Evolutionary conservation across 2,113 vertebrate species (phyloP).

Genomic region (Seriola rivoliana): DNA sequence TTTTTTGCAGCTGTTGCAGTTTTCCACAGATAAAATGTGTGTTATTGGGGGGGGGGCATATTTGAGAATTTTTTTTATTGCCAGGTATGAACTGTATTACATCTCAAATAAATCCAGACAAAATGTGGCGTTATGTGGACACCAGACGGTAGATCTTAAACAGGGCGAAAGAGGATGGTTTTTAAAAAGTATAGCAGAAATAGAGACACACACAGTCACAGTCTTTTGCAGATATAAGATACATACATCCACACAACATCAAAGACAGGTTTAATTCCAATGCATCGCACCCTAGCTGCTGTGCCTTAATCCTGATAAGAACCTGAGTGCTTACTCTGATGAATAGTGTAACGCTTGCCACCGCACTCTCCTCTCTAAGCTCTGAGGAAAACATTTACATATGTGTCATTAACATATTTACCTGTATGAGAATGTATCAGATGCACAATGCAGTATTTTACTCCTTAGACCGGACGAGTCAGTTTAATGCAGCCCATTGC

Average conservation of each 20-base stretch:
- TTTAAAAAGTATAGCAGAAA: neutral
- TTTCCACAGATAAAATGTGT: constrained; percentile 13
- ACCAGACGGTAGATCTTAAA: neutral
- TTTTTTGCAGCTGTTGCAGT: constrained; percentile 14
- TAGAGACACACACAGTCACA: constrained; percentile 23
- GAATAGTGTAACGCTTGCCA: constrained; percentile 45
- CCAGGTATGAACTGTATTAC: neutral
- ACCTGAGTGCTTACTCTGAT: constrained; percentile 55
- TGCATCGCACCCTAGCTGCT: constrained; percentile 33
- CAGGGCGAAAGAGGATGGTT: neutral
- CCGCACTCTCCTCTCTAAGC: constrained; percentile 30
- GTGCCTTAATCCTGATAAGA: constrained; percentile 71
- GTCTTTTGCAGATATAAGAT: neutral
- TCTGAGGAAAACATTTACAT: constrained; percentile 58
- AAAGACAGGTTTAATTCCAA: constrained; percentile 69
- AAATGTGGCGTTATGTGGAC: neutral
- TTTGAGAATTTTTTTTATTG: neutral
- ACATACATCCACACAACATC: constrained; percentile 55
- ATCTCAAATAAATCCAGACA: neutral
- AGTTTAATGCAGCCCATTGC: neutral
- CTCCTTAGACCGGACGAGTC: neutral
- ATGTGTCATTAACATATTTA: constrained; percentile 54
- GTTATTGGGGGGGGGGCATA: neutral
- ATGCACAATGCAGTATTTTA: constrained; percentile 20
- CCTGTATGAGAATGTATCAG: constrained; percentile 46